Evolutionary conservation across 2,113 vertebrate genomes (phyloP), one percentile per base, ranked within the genome.

Genomic region (Psilopogon haemacephalus): DNA sequence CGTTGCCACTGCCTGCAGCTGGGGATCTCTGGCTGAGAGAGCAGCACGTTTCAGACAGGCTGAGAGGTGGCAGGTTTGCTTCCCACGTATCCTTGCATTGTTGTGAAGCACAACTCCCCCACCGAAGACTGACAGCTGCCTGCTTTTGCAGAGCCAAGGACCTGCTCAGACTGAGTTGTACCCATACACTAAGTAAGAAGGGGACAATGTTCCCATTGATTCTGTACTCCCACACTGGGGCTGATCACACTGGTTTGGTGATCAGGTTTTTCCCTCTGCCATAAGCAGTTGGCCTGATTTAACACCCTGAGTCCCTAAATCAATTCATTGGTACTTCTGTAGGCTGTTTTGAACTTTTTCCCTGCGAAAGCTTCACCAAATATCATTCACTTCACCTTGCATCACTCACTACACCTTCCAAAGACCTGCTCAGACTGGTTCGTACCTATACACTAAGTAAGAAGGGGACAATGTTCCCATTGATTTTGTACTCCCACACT

Each of bases 11-110:
- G 15, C 10, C 54, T 74, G 68, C 54, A 91, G 93, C 93, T 94
- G 94, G 32, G 2, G 0, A 72, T 89, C 82, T 69, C 62, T 62
- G 65, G 73, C 75, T 74, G 52, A 90, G 76, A n/a, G 69, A 84
- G 78, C 6, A 72, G 65, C 69, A 50, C 27, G 30, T 75, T 79
- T 96, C 85, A 96, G 76, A 27, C 82, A 37, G 72, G 56, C 58
- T 96, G 95, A 88, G 94, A 95, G 69, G 75, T 96, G 96, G 89
- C 95, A 95, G 94, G 59, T 94, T 88, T 74, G 28, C 89, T 86
- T 91, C 94, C 95, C 89, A 95, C 95, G 74, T 44, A 44, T 80
- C 42, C 82, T 28, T 80, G 32, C 8, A 32, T 63, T 91, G 85
- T 94, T 95, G 55, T 46, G 65, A 93, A 95, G 94, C 89, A 80